phyloP scores from a whole-genome alignment of 2,888 invertebrate genomes.

The Dasypogon diadema region DNA sequence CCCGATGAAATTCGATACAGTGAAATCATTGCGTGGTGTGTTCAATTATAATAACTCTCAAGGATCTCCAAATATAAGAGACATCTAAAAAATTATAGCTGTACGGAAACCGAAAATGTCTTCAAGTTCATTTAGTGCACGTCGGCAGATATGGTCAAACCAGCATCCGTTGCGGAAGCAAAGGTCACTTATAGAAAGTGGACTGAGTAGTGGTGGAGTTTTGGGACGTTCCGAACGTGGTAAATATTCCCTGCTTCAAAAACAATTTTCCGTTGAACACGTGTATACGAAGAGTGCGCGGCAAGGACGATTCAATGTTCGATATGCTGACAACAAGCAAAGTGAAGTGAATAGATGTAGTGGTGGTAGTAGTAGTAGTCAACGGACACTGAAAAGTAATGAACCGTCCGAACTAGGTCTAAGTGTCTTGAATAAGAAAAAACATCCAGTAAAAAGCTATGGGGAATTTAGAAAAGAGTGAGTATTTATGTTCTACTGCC shows the following conservation, averaged over 20 bases:
- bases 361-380: not conserved
- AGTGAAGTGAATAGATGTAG: not conserved
- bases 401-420: slow-evolving; percentile 12
- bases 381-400: slow-evolving; percentile 4
- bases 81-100: not conserved
- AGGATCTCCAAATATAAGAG: not conserved
- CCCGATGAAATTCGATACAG: slow-evolving; percentile 4
- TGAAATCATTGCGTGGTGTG: slow-evolving; percentile 45
- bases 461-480: slow-evolving; percentile 53
- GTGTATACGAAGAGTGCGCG: slow-evolving; percentile 24
- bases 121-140: slow-evolving; percentile 48
- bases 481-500: slow-evolving; percentile 16
- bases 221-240: slow-evolving; percentile 33
- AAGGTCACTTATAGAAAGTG: slow-evolving; percentile 53
- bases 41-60: slow-evolving; percentile 18
- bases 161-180: slow-evolving; percentile 56
- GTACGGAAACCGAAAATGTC: slow-evolving; percentile 11
- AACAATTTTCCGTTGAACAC: slow-evolving; percentile 56
- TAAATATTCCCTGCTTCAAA: slow-evolving; percentile 52
- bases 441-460: slow-evolving; percentile 37
- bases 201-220: not conserved
- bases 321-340: slow-evolving; percentile 5
- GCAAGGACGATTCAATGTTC: not conserved
- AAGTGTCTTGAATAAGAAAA: not conserved
- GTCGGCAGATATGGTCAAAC: slow-evolving; percentile 52